Base-by-base conservation (phyloP, 2,888 invertebrate genomes). In the Hydroisotoma schaefferi region DNA sequence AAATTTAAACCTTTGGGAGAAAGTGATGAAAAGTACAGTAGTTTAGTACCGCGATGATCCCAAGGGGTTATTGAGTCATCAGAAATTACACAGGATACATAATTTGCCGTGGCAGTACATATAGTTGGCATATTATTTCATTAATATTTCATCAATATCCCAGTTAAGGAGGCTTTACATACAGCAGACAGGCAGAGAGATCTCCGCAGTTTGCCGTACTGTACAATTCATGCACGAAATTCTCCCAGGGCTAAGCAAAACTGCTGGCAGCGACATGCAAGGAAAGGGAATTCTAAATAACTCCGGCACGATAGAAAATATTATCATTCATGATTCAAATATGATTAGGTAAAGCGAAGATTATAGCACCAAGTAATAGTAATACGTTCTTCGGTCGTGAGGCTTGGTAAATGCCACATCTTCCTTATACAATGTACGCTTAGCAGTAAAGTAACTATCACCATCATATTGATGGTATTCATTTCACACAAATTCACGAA, bases 91-190 rank as follows among this genome's bases (percentile, higher is more conserved):
- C 15, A 40, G 40, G 40, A n/a, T n/a, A n/a, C 40, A 40, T 4
- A 15, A 40, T 15, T 4, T 15, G n/a, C 5, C 5, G 49, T 18
- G n/a, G 28, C 33, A 33, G 8, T 33, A 12, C 8, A 33, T 33
- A 43, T 5, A 8, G 43, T 49, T 20, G 28, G 49, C 49, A 49
- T 49, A 49, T 52, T 37, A 65, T 40, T 59, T 65, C 58, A 59
- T 65, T 56, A 65, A 61, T 65, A 57, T 59, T 65, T 59, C 62
- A 62, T 59, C 43, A 55, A 58, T 61, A 55, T 48, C 56, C 40
- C n/a, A 18, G 40, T 20, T 40, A n/a, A n/a, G n/a, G n/a, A n/a
- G n/a, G n/a, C n/a, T n/a, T n/a, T n/a, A n/a, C n/a, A n/a, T n/a
- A n/a, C n/a, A n/a, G n/a, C n/a, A n/a, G n/a, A n/a, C 40, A 40